Percentiles rank a stretch among this genome's conserved stretches.
Conservation (phyloP, 92 coral and sea anemone species). For the Zoanthus sansibaricus region DNA sequence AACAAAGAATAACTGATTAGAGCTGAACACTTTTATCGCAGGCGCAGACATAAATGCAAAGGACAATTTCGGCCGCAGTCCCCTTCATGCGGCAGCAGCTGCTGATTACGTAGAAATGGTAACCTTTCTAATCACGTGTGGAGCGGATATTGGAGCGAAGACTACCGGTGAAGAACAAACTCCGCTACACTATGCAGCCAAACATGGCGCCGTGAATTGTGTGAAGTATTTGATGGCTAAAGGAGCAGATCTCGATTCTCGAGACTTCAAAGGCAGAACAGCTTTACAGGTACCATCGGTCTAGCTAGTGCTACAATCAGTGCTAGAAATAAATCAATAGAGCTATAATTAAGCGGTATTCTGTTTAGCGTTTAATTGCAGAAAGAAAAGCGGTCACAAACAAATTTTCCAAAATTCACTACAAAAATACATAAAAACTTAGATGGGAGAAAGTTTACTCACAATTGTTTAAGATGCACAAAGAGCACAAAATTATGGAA, state of each 20-base stretch:
- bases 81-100: slow-evolving; percentile 72
- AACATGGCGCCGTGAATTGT: slow-evolving; percentile 67
- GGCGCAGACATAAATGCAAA: slow-evolving; percentile 66
- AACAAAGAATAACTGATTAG: no score
- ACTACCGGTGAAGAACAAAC: slow-evolving; percentile 72
- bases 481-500: no score
- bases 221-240: slow-evolving; percentile 62
- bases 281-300: slow-evolving; percentile 61
- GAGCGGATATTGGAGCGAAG: slow-evolving; percentile 59
- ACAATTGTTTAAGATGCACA: no score
- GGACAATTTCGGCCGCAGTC: slow-evolving; percentile 72
- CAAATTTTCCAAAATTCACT: no score
- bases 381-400: no score
- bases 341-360: no score
- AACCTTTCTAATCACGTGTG: slow-evolving; percentile 59
- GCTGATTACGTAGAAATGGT: slow-evolving; percentile 74
- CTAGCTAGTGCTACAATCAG: background rate
- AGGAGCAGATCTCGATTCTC: slow-evolving; percentile 64
- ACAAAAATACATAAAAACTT: no score
- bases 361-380: no score
- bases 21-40: background rate
- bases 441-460: no score
- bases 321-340: background rate
- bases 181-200: slow-evolving; percentile 65
- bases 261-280: slow-evolving; percentile 69